Evolutionary conservation across 2,888 invertebrate species (phyloP).

Genomic region (Phyllotreta cruciferae): DNA sequence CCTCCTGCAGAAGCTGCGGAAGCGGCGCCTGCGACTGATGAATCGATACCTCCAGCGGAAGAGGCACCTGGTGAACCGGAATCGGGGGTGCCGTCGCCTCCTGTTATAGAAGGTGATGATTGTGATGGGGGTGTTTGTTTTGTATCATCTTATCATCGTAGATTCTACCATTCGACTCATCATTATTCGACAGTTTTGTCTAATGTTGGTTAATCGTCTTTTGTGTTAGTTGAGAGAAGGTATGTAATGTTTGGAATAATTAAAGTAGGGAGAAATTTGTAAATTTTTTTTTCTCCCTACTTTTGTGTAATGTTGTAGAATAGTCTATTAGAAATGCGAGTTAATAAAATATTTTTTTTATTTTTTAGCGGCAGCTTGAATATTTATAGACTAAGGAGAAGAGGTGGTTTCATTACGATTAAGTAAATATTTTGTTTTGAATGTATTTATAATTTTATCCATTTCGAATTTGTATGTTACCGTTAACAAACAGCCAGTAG

Average conservation of each 20-base stretch:
- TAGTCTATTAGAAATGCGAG: neutral
- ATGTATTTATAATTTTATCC: constrained; percentile 12
- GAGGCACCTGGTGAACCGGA: constrained; percentile 39
- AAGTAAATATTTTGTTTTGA: constrained; percentile 13
- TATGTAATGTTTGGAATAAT: neutral
- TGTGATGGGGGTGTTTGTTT: constrained; percentile 21
- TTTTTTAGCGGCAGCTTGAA: constrained; percentile 33
- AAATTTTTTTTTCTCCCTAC: too few species aligned
- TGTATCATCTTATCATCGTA: constrained; percentile 32
- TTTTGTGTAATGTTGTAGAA: too few species aligned
- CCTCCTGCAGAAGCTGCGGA: constrained; percentile 45
- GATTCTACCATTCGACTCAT: constrained; percentile 35
- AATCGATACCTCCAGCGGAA: constrained; percentile 29
- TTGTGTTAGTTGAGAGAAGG: constrained; percentile 7
- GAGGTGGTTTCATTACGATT: neutral
- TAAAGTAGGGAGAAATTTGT: too few species aligned
- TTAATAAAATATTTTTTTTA: neutral
- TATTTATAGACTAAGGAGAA: neutral
- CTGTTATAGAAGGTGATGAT: constrained; percentile 41
- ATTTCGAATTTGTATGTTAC: constrained; percentile 2
- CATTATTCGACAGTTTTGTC: constrained; percentile 30
- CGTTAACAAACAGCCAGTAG: neutral
- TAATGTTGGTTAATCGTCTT: constrained; percentile 15
- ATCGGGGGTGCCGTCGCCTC: constrained; percentile 34
- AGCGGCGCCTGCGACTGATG: constrained; percentile 45